These are phyloP conservation scores for Uropetala carovei DNA, from an alignment of 2,888 invertebrate genomes.

Conservation along the genomic window DNA sequence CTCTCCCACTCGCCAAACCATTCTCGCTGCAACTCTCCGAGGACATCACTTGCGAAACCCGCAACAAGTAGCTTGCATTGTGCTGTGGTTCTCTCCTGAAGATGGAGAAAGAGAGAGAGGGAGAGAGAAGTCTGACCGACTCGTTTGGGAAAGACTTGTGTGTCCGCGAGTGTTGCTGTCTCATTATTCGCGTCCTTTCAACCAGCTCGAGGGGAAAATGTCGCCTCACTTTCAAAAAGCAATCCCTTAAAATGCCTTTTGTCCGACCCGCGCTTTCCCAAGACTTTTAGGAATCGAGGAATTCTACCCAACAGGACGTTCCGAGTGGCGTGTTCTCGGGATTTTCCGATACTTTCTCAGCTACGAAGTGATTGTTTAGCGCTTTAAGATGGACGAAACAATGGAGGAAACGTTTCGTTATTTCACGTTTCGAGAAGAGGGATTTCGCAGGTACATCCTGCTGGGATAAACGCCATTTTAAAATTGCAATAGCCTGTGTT, in stretches of 20 bases:
- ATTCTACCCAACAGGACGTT: not conserved
- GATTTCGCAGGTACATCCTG: not conserved
- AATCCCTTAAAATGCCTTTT: slow-evolving; percentile 53
- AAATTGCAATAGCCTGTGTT: not conserved
- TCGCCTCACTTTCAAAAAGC: slow-evolving; percentile 22
- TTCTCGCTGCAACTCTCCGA: not conserved
- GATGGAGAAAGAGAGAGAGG: not conserved
- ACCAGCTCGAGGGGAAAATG: not conserved
- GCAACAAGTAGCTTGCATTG: slow-evolving; percentile 35
- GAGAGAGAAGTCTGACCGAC: not conserved
- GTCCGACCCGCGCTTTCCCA: slow-evolving; percentile 48
- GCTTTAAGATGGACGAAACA: not conserved
- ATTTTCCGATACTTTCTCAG: slow-evolving; percentile 13
- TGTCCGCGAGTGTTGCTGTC: slow-evolving; percentile 61
- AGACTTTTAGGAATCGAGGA: slow-evolving; percentile 35
- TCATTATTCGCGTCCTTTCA: slow-evolving; percentile 55
- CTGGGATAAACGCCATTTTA: not conserved
- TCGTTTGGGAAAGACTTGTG: slow-evolving; percentile 24
- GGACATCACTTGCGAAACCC: not conserved
- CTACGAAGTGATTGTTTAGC: slow-evolving; percentile 29
- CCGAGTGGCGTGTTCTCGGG: slow-evolving; percentile 24
- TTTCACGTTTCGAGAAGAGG: not conserved
- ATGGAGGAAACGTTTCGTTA: not conserved
- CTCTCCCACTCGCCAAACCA: not conserved
- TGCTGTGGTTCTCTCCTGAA: not conserved